phyloP scores from a whole-genome alignment of 1,140 invertebrate genomes.

The Diploscapter pachys region DNA sequence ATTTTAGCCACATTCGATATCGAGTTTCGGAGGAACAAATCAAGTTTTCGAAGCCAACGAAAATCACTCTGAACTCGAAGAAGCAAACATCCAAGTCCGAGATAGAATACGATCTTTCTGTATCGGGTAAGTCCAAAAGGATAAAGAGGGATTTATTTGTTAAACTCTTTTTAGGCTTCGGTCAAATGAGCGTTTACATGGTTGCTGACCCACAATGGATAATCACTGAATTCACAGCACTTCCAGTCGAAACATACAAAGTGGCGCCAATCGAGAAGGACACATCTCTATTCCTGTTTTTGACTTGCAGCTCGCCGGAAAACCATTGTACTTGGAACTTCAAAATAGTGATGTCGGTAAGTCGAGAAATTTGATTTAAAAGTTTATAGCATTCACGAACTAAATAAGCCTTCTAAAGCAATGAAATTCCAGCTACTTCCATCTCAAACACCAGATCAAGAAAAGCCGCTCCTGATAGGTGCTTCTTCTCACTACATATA shows the following conservation, averaged over 20 bases:
- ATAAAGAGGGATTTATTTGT: background rate
- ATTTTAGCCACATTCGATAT: slow-evolving; percentile 28
- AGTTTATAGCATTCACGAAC: too few relatives aligned
- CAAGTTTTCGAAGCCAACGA: slow-evolving; percentile 22
- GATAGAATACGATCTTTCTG: slow-evolving; percentile 24
- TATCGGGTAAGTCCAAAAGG: slow-evolving; percentile 22
- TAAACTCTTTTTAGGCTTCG: slow-evolving; percentile 30
- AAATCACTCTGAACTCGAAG: slow-evolving; percentile 14
- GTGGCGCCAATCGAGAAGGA: slow-evolving; percentile 9
- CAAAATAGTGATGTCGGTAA: slow-evolving; percentile 4
- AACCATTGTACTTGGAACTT: slow-evolving; percentile 27
- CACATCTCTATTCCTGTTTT: slow-evolving; percentile 24
- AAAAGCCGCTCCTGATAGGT: slow-evolving; percentile 17
- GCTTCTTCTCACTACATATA: slow-evolving; percentile 29
- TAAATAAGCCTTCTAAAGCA: too few relatives aligned
- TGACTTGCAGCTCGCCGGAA: slow-evolving; percentile 19
- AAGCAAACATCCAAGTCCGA: slow-evolving; percentile 9
- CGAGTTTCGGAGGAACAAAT: slow-evolving; percentile 22
- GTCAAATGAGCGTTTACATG: slow-evolving; percentile 33
- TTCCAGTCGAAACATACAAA: background rate
- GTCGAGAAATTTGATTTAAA: too few relatives aligned
- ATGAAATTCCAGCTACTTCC: too few relatives aligned
- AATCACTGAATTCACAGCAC: slow-evolving; percentile 23
- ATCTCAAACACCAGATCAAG: too few relatives aligned
- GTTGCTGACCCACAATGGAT: slow-evolving; percentile 20